These are phyloP conservation scores for Periphyllus acericola DNA, from an alignment of 2,888 invertebrate genomes.

Conservation along the genomic window DNA sequence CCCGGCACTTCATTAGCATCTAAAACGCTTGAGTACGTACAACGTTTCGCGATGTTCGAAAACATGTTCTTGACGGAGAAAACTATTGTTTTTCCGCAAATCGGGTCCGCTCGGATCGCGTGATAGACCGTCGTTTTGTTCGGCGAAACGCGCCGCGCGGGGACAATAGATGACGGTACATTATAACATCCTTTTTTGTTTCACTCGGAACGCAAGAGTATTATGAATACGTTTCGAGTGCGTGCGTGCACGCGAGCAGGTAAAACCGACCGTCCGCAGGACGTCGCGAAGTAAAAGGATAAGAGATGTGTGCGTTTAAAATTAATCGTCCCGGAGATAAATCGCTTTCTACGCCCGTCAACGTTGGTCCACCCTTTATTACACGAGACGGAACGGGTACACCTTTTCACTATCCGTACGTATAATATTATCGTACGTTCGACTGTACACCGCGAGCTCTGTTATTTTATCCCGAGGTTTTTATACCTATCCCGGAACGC, in stretches of 20 bases:
- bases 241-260: not conserved
- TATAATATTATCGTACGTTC: too few relatives aligned
- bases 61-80: not conserved
- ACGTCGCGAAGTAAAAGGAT: not conserved
- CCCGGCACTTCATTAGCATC: too few relatives aligned
- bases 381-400: not conserved
- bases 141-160: not conserved
- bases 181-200: not conserved
- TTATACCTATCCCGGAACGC: not conserved
- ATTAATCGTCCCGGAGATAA: conserved; percentile 9
- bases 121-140: not conserved
- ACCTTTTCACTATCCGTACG: not conserved
- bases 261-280: not conserved
- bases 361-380: conserved; percentile 1
- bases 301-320: not conserved
- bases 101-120: not conserved
- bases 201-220: not conserved
- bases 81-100: not conserved
- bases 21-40: not conserved
- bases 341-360: not conserved
- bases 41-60: not conserved
- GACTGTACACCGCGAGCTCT: not conserved
- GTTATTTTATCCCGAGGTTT: not conserved
- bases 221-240: not conserved
- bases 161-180: too few relatives aligned